Evolutionary conservation across 2,888 invertebrate species (phyloP), one percentile per base, ranked within the genome.

Genomic region (Schizotus pectinicornis): DNA sequence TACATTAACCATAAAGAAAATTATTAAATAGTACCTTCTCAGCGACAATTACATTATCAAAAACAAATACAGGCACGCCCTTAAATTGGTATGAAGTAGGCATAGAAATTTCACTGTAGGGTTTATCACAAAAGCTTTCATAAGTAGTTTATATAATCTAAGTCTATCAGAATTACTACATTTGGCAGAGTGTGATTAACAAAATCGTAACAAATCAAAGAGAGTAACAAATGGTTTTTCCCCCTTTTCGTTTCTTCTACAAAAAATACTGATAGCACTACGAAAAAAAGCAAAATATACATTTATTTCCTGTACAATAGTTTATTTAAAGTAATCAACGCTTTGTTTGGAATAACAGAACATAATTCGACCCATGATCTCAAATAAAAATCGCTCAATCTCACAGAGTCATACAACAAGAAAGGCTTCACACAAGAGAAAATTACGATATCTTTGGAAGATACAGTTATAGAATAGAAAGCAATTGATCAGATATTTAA

Each of bases 81-180:
- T 62, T 60, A 50, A 52, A 63, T 62, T 63, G 54, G 53, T 57
- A 62, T 53, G 55, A 59, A 65, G 58, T 58, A 62, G 61, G 49
- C 63, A 62, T 61, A 58, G 59, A 59, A 43, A 60, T 56, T 50
- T 54, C 48, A 57, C 50, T 62, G 54, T 54, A 54, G 61, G 59
- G 59, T 63, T 67, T 69, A 68, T 69, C 69, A 69, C 67, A 68
- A 69, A 69, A 67, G 69, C 69, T 64, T 53, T 67, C 62, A 64
- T 65, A 65, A 59, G 59, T 66, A 22, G 22, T 22, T 22, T 22
- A 22, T 22, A 59, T 59, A 63, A 56, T 42, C 55, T 60, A 56
- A 61, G 63, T 60, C 62, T 65, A 65, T 39, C 58, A 54, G 37
- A 61, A 53, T 59, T 57, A 58, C 67, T 67, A 67, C 63, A 61